Evolutionary conservation across 1,140 invertebrate genomes (phyloP).

Genomic region (Condylostylus longicornis): DNA sequence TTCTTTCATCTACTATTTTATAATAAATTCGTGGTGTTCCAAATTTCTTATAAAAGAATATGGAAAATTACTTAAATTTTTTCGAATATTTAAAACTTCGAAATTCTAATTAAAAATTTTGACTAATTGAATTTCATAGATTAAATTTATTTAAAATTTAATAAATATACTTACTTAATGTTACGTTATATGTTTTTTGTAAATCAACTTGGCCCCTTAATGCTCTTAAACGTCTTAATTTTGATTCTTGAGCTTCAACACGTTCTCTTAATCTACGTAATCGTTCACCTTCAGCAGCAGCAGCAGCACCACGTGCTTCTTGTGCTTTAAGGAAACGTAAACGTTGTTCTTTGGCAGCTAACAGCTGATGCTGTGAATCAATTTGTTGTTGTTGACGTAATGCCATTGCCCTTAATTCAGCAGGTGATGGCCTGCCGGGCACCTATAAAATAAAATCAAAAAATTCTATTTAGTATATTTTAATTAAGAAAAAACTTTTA

Average conservation of each 20-base stretch:
- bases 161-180: constrained; percentile 59
- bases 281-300: constrained; percentile 73
- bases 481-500: no score
- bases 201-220: constrained; percentile 83
- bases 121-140: background rate
- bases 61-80: no score
- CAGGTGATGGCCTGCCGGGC: constrained; percentile 71
- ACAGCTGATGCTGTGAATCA: constrained; percentile 77
- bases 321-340: constrained; percentile 87
- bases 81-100: no score
- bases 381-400: constrained; percentile 90
- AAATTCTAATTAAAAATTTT: no score
- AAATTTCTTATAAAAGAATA: no score
- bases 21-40: no score
- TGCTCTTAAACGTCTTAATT: constrained; percentile 74
- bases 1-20: no score
- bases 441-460: constrained; percentile 41
- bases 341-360: constrained; percentile 82
- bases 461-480: no score
- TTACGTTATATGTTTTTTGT: constrained; percentile 77
- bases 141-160: background rate
- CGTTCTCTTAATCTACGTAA: constrained; percentile 73
- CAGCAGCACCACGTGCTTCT: constrained; percentile 48
- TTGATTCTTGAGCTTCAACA: constrained; percentile 85
- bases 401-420: constrained; percentile 91